A percentile compares a stretch with the other conserved stretches of the same genome.
These are phyloP conservation scores for Stictocephala bisonia DNA, from an alignment of 2,888 invertebrate genomes.

Conservation along the genomic window DNA sequence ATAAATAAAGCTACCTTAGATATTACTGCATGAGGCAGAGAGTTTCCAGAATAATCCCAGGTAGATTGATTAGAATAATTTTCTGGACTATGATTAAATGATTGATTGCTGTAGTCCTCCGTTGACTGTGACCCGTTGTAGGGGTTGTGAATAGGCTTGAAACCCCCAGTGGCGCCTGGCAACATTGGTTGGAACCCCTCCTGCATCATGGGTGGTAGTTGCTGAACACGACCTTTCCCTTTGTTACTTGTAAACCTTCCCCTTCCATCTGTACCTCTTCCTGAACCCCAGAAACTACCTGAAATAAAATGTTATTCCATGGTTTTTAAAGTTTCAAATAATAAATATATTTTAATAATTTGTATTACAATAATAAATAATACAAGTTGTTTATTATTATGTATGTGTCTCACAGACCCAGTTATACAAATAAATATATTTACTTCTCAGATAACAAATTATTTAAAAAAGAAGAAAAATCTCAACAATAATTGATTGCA, in stretches of 20 bases:
- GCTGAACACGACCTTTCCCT: slow-evolving; percentile 62
- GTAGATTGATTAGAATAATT: slow-evolving; percentile 49
- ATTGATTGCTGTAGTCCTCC: slow-evolving; percentile 7
- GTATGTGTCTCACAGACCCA: too few relatives aligned
- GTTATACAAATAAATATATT: too few relatives aligned
- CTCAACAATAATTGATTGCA: too few relatives aligned
- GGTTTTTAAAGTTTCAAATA: background rate
- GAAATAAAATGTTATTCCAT: slow-evolving; percentile 2
- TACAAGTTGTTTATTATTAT: too few relatives aligned
- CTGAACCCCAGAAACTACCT: slow-evolving; percentile 66
- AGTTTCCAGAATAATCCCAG: slow-evolving; percentile 61
- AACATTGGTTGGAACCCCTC: slow-evolving; percentile 81
- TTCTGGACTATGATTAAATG: slow-evolving; percentile 7
- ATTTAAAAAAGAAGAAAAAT: too few relatives aligned
- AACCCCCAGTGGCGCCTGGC: slow-evolving; percentile 78
- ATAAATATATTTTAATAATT: background rate
- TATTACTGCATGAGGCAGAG: slow-evolving; percentile 61
- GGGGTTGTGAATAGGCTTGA: slow-evolving; percentile 74
- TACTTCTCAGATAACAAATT: too few relatives aligned
- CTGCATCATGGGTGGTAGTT: slow-evolving; percentile 73
- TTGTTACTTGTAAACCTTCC: slow-evolving; percentile 49
- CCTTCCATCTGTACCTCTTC: slow-evolving; percentile 61
- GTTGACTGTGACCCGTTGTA: slow-evolving; percentile 53
- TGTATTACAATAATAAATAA: too few relatives aligned
- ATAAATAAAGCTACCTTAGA: too few relatives aligned